Conservation (phyloP, 2,888 invertebrate genomes). For the Leptinotarsa peninsularis region DNA sequence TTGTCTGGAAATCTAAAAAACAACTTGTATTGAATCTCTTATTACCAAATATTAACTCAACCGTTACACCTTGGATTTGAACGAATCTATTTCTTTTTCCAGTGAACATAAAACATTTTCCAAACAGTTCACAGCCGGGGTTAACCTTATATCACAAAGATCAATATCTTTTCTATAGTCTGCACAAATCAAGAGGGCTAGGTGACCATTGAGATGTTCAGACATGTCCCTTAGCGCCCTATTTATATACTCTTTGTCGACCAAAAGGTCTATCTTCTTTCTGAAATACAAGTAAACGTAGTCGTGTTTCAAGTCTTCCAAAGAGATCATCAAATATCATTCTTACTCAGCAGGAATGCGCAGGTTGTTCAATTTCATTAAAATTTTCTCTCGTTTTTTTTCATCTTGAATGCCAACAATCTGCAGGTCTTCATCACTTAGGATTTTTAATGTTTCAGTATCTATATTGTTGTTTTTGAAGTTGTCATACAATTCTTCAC, state of each 20-base stretch:
- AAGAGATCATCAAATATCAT: not conserved
- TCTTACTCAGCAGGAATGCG: conserved; percentile 58
- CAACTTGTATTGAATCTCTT: not conserved
- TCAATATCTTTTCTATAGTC: conserved; percentile 44
- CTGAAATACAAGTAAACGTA: conserved; percentile 30
- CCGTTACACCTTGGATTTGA: conserved; percentile 39
- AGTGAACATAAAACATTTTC: conserved; percentile 39
- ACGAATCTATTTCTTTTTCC: conserved; percentile 37
- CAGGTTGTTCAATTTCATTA: conserved; percentile 47
- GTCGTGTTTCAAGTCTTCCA: not conserved
- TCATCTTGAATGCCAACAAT: conserved; percentile 51
- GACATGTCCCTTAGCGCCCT: conserved; percentile 46
- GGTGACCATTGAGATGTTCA: conserved; percentile 48
- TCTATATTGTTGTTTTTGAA: conserved; percentile 53
- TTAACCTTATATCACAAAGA: conserved; percentile 45
- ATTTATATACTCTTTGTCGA: conserved; percentile 40
- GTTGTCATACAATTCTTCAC: conserved; percentile 53
- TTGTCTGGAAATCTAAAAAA: not conserved
- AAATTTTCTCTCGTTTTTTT: conserved; percentile 42
- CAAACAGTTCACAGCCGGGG: conserved; percentile 40
- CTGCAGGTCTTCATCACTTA: conserved; percentile 55
- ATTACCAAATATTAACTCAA: not conserved
- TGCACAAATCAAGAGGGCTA: conserved; percentile 47
- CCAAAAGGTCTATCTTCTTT: conserved; percentile 40
- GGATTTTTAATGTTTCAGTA: conserved; percentile 51